Conservation (phyloP, 2,888 invertebrate genomes). For the Nomada goodeniana region DNA sequence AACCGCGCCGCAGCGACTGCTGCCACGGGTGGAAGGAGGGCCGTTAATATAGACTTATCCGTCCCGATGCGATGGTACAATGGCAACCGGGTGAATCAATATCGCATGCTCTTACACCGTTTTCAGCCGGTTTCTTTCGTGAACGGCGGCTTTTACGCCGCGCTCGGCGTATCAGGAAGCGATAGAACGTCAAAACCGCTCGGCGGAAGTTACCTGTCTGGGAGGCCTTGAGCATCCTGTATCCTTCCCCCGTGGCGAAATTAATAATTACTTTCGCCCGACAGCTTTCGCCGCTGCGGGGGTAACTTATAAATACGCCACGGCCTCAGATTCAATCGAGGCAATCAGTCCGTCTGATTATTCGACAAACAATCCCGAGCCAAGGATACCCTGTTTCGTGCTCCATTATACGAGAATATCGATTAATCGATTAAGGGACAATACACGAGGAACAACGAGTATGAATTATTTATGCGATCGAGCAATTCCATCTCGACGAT, state of each 20-base stretch:
- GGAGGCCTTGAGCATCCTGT: neutral
- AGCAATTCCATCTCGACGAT: slow-evolving; percentile 47
- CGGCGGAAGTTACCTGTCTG: neutral
- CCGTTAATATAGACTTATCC: slow-evolving; percentile 39
- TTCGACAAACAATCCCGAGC: slow-evolving; percentile 37
- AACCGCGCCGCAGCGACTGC: slow-evolving; percentile 39
- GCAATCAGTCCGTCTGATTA: slow-evolving; percentile 32
- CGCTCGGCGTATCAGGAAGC: slow-evolving; percentile 19
- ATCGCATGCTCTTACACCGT: slow-evolving; percentile 38
- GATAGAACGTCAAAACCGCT: neutral
- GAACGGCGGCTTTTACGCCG: neutral
- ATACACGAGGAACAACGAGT: slow-evolving; percentile 39
- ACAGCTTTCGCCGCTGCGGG: neutral
- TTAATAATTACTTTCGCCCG: slow-evolving; percentile 23
- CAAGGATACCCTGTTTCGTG: slow-evolving; percentile 13
- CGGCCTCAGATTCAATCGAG: slow-evolving; percentile 32
- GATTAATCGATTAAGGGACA: slow-evolving; percentile 60
- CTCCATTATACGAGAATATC: slow-evolving; percentile 56
- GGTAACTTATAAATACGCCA: slow-evolving; percentile 22
- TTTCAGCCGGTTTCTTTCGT: slow-evolving; percentile 21
- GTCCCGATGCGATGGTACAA: slow-evolving; percentile 27
- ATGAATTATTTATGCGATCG: slow-evolving; percentile 55
- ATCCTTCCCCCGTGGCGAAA: neutral
- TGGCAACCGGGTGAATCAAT: slow-evolving; percentile 46
- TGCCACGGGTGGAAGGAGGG: slow-evolving; percentile 37